Evolutionary conservation across 53 echinoderm and acorn worm genomes (phyloP).

Genomic region (Arbacia lixula): DNA sequence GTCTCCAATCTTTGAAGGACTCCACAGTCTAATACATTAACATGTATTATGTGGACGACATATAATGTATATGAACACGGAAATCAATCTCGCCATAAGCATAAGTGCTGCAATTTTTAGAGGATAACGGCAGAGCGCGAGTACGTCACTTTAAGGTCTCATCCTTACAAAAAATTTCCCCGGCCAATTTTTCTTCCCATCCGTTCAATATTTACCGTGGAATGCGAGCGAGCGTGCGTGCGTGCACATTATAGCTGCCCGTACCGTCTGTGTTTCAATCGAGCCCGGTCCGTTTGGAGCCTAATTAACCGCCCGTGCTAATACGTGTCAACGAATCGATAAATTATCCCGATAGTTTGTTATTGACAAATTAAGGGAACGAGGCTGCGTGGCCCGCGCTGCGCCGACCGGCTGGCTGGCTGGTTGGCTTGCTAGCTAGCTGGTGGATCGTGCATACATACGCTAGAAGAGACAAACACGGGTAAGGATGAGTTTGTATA

Average conservation of each 20-base stretch:
- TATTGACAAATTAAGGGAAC: constrained; percentile 44
- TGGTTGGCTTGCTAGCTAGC: too few relatives aligned
- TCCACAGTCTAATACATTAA: too few relatives aligned
- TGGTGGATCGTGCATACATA: too few relatives aligned
- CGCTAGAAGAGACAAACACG: not conserved
- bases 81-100: too few relatives aligned
- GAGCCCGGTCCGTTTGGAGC: constrained; percentile 29
- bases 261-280: constrained; percentile 10
- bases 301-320: constrained; percentile 48
- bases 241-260: too few relatives aligned
- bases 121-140: too few relatives aligned
- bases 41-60: too few relatives aligned
- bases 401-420: too few relatives aligned
- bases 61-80: too few relatives aligned
- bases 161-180: constrained; percentile 14
- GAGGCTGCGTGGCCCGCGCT: too few relatives aligned
- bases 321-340: constrained; percentile 51
- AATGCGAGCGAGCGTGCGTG: constrained; percentile 26
- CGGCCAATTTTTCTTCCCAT: constrained; percentile 11
- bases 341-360: constrained; percentile 47
- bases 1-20: too few relatives aligned
- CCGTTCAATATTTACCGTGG: constrained; percentile 8
- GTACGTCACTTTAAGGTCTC: constrained; percentile 6
- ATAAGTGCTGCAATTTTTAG: too few relatives aligned
- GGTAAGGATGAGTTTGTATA: not conserved